Conservation (phyloP, 2,888 invertebrate genomes). For the Shargacucullia verbasci region DNA sequence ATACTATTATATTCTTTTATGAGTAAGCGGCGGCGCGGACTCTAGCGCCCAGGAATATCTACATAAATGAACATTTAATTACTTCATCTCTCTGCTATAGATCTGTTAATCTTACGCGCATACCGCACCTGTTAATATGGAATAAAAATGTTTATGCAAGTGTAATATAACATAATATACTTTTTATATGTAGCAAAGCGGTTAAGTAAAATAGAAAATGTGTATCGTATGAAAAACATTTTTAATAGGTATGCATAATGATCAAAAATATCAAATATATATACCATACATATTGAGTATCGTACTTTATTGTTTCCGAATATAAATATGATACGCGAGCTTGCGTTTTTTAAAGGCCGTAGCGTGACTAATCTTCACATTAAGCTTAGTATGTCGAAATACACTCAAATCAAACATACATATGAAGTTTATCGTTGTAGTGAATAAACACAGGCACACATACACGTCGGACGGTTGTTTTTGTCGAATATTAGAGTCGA, state of each 20-base stretch:
- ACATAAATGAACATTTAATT: background rate
- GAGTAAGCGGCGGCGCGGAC: too few species aligned
- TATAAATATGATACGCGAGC: constrained; percentile 53
- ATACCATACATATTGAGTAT: constrained; percentile 1
- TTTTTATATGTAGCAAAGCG: too few species aligned
- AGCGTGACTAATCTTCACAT: constrained; percentile 80
- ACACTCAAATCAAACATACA: constrained; percentile 72
- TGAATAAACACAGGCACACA: constrained; percentile 68
- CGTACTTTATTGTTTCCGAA: constrained; percentile 29
- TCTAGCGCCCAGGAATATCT: too few species aligned
- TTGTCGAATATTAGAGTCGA: constrained; percentile 85
- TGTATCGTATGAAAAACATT: too few species aligned
- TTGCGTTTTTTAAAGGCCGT: constrained; percentile 70
- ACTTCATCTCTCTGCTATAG: background rate
- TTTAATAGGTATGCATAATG: background rate
- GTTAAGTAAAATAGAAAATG: too few species aligned
- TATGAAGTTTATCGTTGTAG: constrained; percentile 66
- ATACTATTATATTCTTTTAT: too few species aligned
- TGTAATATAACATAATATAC: too few species aligned
- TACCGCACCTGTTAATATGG: background rate
- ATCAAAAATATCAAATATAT: background rate
- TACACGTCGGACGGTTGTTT: constrained; percentile 73
- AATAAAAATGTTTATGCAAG: too few species aligned
- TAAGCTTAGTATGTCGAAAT: constrained; percentile 80
- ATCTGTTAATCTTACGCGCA: background rate